Evolutionary conservation across 2,888 invertebrate species (phyloP).

Genomic region (Ectobius pallidus): DNA sequence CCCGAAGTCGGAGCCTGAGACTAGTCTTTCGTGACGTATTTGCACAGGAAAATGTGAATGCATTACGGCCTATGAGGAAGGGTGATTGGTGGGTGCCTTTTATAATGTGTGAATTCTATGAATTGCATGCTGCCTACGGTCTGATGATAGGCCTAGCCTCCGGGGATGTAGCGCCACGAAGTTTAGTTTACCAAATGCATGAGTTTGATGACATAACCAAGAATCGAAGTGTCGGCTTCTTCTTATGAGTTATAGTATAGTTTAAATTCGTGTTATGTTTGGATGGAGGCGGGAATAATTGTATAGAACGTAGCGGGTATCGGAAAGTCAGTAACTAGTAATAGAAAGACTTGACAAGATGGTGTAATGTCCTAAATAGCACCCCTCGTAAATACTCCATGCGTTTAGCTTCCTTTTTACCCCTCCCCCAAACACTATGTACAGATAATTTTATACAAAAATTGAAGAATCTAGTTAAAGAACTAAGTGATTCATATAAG

Average conservation of each 20-base stretch:
- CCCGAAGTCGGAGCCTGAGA: no score
- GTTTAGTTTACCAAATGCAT: no score
- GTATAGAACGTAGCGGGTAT: background rate
- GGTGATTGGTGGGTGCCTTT: no score
- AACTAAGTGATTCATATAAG: conserved; percentile 24
- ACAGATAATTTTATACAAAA: conserved; percentile 33
- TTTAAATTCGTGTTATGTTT: conserved; percentile 21
- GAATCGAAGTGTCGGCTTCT: no score
- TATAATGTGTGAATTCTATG: no score
- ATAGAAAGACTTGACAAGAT: background rate
- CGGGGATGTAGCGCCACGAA: no score
- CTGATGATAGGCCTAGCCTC: no score
- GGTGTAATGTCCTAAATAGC: background rate
- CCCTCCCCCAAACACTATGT: conserved; percentile 31
- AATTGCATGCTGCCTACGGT: no score
- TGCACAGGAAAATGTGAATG: no score
- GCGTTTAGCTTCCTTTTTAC: conserved; percentile 10
- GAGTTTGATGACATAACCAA: no score
- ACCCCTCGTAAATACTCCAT: conserved; percentile 20
- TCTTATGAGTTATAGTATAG: background rate
- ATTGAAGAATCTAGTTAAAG: conserved; percentile 25
- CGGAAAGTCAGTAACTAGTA: background rate
- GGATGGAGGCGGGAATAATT: background rate
- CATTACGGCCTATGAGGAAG: no score
- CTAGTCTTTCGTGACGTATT: no score